Conservation (phyloP, 92 coral and sea anemone genomes). For the Parazoanthus atlanticus region DNA sequence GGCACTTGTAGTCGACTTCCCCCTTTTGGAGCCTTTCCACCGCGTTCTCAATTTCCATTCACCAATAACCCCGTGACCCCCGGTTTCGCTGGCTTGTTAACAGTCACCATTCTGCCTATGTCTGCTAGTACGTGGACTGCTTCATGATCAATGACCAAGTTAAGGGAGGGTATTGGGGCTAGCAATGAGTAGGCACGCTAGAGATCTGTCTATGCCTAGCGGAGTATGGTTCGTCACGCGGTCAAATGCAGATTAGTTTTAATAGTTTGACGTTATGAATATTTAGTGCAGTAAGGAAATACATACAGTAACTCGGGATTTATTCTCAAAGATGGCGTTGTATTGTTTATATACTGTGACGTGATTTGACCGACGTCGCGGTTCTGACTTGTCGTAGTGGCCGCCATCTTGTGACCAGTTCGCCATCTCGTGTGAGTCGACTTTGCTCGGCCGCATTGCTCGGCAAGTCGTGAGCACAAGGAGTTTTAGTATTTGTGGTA, state of each 20-base stretch:
- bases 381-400: neutral
- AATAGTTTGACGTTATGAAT: neutral
- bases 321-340: slow-evolving; percentile 25
- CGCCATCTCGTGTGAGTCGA: slow-evolving; percentile 2
- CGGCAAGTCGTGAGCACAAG: neutral
- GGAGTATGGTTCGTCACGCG: neutral
- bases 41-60: slow-evolving; percentile 13
- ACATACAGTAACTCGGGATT: slow-evolving; percentile 21
- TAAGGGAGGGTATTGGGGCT: neutral
- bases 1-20: too few relatives aligned
- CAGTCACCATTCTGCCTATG: slow-evolving; percentile 17
- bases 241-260: slow-evolving; percentile 35
- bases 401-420: slow-evolving; percentile 34
- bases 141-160: neutral
- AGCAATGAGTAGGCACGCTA: neutral
- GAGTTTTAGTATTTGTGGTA: neutral
- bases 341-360: slow-evolving; percentile 36
- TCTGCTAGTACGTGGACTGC: neutral
- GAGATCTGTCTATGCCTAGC: too few relatives aligned
- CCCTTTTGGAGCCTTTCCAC: neutral
- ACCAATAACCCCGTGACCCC: slow-evolving; percentile 39
- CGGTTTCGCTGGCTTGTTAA: neutral
- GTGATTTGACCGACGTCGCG: slow-evolving; percentile 14
- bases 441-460: neutral
- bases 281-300: slow-evolving; percentile 18